A percentile compares a stretch with the other conserved stretches of the same genome.
Conservation (phyloP, 2,888 invertebrate species). For the Spodoptera exigua region DNA sequence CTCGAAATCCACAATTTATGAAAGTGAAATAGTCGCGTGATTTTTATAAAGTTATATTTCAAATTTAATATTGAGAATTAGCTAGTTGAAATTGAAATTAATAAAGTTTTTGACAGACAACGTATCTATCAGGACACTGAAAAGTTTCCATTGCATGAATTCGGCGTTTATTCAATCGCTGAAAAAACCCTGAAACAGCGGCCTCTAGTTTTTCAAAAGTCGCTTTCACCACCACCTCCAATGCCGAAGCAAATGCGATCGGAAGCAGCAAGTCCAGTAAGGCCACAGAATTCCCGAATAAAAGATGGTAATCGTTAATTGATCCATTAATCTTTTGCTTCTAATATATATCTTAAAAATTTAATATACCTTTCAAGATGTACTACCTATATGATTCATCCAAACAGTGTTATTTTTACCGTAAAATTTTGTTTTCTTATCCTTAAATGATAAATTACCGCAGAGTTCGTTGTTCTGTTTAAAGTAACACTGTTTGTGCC, state of each 20-base stretch:
- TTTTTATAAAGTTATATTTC: background rate
- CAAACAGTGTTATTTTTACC: slow-evolving; percentile 73
- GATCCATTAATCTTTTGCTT: slow-evolving; percentile 1
- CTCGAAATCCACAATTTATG: background rate
- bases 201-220: slow-evolving; percentile 69
- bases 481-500: slow-evolving; percentile 78
- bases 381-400: slow-evolving; percentile 1
- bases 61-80: background rate
- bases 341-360: slow-evolving; percentile 1
- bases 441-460: background rate
- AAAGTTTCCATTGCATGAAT: slow-evolving; percentile 77
- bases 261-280: slow-evolving; percentile 58
- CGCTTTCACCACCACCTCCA: slow-evolving; percentile 72
- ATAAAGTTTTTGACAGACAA: slow-evolving; percentile 75
- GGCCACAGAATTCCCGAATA: slow-evolving; percentile 72
- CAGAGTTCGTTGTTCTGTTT: slow-evolving; percentile 52
- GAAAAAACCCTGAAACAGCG: slow-evolving; percentile 69
- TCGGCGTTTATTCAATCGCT: slow-evolving; percentile 80
- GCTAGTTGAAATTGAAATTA: slow-evolving; percentile 59
- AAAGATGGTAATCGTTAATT: slow-evolving; percentile 70
- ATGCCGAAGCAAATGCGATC: slow-evolving; percentile 64
- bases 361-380: background rate
- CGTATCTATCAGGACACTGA: slow-evolving; percentile 74
- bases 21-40: background rate
- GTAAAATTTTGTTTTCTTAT: background rate